These are phyloP conservation scores for Mythimna lalbum DNA, from an alignment of 2,888 invertebrate species.

Conservation along the genomic window DNA sequence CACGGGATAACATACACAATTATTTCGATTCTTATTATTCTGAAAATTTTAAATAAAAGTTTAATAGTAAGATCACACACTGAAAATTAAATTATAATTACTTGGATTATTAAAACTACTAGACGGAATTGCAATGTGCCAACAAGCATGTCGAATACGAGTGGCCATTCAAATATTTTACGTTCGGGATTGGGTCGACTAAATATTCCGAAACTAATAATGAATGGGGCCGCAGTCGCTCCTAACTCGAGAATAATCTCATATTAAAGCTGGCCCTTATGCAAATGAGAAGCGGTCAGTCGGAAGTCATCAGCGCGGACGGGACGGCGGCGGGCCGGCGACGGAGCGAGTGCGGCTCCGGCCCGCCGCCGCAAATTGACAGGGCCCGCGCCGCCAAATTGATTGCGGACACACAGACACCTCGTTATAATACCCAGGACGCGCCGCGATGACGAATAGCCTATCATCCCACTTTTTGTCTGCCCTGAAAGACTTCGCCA, in stretches of 20 bases:
- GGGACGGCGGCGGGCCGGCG: slow-evolving; percentile 63
- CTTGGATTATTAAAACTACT: slow-evolving; percentile 26
- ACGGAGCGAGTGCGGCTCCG: slow-evolving; percentile 56
- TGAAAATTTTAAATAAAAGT: neutral
- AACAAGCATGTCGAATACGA: slow-evolving; percentile 74
- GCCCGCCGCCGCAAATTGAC: slow-evolving; percentile 82
- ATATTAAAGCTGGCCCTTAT: slow-evolving; percentile 88
- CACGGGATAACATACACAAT: neutral
- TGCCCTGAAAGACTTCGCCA: slow-evolving; percentile 57
- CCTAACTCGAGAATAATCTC: slow-evolving; percentile 88
- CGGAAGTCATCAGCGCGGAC: slow-evolving; percentile 85
- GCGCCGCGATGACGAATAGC: slow-evolving; percentile 66
- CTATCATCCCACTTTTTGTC: slow-evolving; percentile 63
- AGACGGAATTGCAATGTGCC: slow-evolving; percentile 70
- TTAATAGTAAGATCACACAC: neutral
- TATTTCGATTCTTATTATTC: slow-evolving; percentile 5
- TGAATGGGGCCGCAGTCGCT: slow-evolving; percentile 80
- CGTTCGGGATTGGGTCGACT: slow-evolving; percentile 77
- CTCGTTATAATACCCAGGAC: slow-evolving; percentile 79
- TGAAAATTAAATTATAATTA: slow-evolving; percentile 9
- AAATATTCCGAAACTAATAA: slow-evolving; percentile 88
- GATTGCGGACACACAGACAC: slow-evolving; percentile 82
- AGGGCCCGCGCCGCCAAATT: slow-evolving; percentile 81
- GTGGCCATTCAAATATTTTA: slow-evolving; percentile 79
- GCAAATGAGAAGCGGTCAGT: slow-evolving; percentile 89